Evolutionary conservation across 2,888 invertebrate species (phyloP), one percentile per base, ranked within the genome.

Genomic region (Kryphioiulus occultus): DNA sequence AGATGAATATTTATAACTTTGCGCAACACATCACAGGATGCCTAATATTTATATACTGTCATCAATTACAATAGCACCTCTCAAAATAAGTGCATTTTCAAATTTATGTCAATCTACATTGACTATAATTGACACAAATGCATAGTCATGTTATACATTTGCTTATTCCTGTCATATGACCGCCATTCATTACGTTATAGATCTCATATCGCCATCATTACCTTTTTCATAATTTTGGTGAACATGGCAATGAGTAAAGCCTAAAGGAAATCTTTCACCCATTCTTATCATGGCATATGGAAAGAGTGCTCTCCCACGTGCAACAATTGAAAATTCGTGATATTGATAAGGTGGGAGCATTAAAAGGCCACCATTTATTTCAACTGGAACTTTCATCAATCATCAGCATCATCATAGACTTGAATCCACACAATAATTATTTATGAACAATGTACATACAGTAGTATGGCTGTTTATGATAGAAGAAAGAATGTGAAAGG

Each of bases 371-470:
- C 53, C 19, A 47, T 47, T 5, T 15, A 47, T 47, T 15, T 47
- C 9, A 47, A 47, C 17, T 47, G 47, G 0, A n/a, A 53, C 53
- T 53, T 53, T 53, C 53, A 17, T 0, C 53, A 17, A 53, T 53
- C 19, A 1, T 53, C 19, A n/a, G 4, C 19, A 53, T 53, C n/a
- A 53, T 53, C n/a, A n/a, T 53, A 53, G n/a, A 53, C 19, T 17
- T 19, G 53, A 53, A 19, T n/a, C 53, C 53, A 53, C 53, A 53
- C 53, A 53, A 53, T 53, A 53, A 53, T 53, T 53, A 53, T 53
- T 53, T 53, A 53, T 53, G 53, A 53, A 53, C 53, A 53, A 53
- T 53, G 53, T 53, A 53, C 53, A 53, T 53, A 53, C n/a, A 53
- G 19, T n/a, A 53, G 53, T 19, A 53, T 53, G 53, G 53, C 53